Base-by-base conservation (phyloP, 2,797 vertebrate genomes). In the Zonotrichia albicollis region DNA sequence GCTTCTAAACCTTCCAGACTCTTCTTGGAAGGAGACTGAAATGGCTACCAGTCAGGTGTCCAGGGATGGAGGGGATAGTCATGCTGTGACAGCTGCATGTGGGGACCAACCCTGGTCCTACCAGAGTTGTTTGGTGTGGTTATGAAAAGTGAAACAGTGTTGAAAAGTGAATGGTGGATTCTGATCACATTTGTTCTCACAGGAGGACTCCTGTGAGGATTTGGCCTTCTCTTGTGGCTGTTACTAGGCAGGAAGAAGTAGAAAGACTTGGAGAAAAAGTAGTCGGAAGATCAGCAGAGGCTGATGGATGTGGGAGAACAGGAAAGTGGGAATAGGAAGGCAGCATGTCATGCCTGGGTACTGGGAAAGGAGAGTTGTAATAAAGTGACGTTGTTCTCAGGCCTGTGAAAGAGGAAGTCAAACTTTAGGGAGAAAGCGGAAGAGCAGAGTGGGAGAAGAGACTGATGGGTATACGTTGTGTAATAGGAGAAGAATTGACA, bases 91-190 rank as follows among this genome's bases (percentile, higher is more conserved):
- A 64, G 42, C 51, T 84, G 64, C 36, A 23, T 0, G 0, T 16
- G 11, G 20, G 4, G 4, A 7, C 25, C 7, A 8, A 3, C 70
- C 5, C 19, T 45, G 11, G 20, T 81, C 60, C 64, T 40, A 48
- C 29, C 20, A 0, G 16, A 65, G 29, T 9, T 43, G 2, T 54
- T 84, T 0, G 0, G 14, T 57, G 50, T 3, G 1, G 51, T 66
- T 70, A 18, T 16, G 32, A 50, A 79, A 89, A 62, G 61, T 1
- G 1, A 66, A 85, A 32, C 1, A 0, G 2, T 50, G 50, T 83
- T 51, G 16, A 29, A 51, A 29, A 29, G 50, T 51, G 27, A 87
- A 30, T 70, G 27, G 26, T 2, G 2, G 20, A n/a, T n/a, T 85
- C 45, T 34, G 36, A 58, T 80, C 26, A 46, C 7, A 26, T 58